Evolutionary conservation across 1,140 invertebrate species (phyloP), one percentile per base, ranked within the genome.

Genomic region (Orchesella cincta): DNA sequence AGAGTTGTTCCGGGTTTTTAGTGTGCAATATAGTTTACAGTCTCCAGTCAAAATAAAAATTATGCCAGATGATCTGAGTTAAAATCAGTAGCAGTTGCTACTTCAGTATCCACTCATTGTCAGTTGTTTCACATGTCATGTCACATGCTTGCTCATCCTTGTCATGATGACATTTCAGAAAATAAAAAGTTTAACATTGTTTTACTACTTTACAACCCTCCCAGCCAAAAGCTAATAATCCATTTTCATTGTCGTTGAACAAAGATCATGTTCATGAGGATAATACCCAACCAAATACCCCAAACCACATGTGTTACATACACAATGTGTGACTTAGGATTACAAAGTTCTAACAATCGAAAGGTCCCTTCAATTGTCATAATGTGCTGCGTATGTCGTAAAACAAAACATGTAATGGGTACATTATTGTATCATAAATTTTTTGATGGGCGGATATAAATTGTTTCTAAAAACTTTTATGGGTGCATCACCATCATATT

Each of bases 361-460:
- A n/a, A n/a, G n/a, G n/a, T n/a, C n/a, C n/a, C n/a, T n/a, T n/a
- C 54, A 57, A 57, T 57, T 18, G n/a, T 46, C 39, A 20, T 57
- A 57, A 57, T 14, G n/a, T n/a, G 54, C 26, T 57, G 3, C 14
- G n/a, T 26, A 16, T 57, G 12, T 57, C 54, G 26, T 5, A 57
- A 26, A 16, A 3, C 3, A 57, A 5, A 26, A 57, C 39, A 26
- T 46, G 8, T 46, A 46, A 46, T 20, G 20, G 39, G 8, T 20
- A 12, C 20, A 12, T 46, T 46, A 12, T 46, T 20, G 8, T 8
- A 12, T 8, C 8, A 46, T 46, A 20, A 20, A 12, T 18, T 57
- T 57, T 57, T 57, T 26, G 54, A 57, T 57, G 54, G 26, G 54
- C 54, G 54, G 54, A 57, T 57, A 23, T 57, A 23, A 23, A 57